Conservation (phyloP, 2,113 vertebrate species). For the Centrocercus urophasianus region DNA sequence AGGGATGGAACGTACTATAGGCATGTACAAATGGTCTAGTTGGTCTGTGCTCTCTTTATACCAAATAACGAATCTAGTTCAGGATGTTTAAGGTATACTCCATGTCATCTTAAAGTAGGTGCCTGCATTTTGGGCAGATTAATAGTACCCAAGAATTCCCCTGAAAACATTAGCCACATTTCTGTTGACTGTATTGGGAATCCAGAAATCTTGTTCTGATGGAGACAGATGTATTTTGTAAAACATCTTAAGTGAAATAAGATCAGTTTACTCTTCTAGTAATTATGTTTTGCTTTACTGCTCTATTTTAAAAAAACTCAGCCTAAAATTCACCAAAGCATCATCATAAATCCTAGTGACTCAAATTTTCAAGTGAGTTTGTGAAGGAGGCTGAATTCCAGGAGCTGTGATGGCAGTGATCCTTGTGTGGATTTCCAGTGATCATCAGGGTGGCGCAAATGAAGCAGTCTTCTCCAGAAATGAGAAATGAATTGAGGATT, state of each 20-base stretch:
- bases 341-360: background rate
- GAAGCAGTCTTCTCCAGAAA: background rate
- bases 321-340: background rate
- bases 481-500: rapidly evolving
- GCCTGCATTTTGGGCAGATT: background rate
- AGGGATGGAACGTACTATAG: background rate
- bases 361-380: background rate
- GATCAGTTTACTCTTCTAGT: background rate
- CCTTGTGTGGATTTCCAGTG: background rate
- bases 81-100: background rate
- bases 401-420: rapidly evolving
- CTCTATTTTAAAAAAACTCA: background rate
- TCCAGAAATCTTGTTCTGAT: background rate
- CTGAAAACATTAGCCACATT: background rate
- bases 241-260: background rate
- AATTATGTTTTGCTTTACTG: background rate
- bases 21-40: background rate
- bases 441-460: rapidly evolving
- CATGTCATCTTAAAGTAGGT: background rate
- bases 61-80: background rate
- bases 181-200: background rate
- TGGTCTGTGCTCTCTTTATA: background rate
- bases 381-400: background rate
- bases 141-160: background rate
- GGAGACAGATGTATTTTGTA: background rate